These are phyloP conservation scores for Euwallacea fornicatus DNA, from an alignment of 1,140 invertebrate species.

Conservation along the genomic window DNA sequence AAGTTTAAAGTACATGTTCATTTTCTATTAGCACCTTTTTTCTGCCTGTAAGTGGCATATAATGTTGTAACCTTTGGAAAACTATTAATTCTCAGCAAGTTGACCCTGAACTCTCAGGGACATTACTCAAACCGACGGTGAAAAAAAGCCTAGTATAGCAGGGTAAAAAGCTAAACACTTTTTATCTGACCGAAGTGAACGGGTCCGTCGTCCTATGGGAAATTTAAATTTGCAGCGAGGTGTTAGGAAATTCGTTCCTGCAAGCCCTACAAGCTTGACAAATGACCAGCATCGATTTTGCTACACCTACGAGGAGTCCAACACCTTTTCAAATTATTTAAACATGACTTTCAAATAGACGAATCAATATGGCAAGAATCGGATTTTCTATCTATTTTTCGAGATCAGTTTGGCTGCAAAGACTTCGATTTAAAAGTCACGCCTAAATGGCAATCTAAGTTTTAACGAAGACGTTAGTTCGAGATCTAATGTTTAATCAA, in stretches of 20 bases:
- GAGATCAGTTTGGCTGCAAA: too few relatives aligned
- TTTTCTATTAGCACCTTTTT: too few relatives aligned
- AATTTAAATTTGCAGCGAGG: slow-evolving; percentile 44
- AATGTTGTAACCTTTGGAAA: too few relatives aligned
- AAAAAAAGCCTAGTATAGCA: slow-evolving; percentile 13
- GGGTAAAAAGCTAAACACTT: slow-evolving; percentile 41
- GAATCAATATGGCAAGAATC: too few relatives aligned
- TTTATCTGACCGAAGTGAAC: slow-evolving; percentile 42
- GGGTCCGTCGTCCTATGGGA: slow-evolving; percentile 39
- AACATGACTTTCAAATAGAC: slow-evolving; percentile 6
- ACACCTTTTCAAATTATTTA: slow-evolving; percentile 13
- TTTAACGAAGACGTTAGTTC: neutral
- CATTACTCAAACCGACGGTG: slow-evolving; percentile 6
- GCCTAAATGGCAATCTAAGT: neutral
- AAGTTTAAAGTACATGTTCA: too few relatives aligned
- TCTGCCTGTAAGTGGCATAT: too few relatives aligned
- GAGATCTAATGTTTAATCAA: slow-evolving; percentile 6
- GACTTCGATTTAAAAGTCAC: neutral
- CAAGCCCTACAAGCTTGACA: slow-evolving; percentile 37
- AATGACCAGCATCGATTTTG: slow-evolving; percentile 41
- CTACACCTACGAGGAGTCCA: slow-evolving; percentile 12
- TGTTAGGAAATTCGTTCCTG: slow-evolving; percentile 42
- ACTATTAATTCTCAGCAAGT: too few relatives aligned
- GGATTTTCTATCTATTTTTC: too few relatives aligned
- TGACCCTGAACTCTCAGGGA: neutral